Percentiles rank a stretch among this genome's conserved stretches.
Conservation (phyloP, 2,113 vertebrate genomes). For the Poeciliopsis prolifica region DNA sequence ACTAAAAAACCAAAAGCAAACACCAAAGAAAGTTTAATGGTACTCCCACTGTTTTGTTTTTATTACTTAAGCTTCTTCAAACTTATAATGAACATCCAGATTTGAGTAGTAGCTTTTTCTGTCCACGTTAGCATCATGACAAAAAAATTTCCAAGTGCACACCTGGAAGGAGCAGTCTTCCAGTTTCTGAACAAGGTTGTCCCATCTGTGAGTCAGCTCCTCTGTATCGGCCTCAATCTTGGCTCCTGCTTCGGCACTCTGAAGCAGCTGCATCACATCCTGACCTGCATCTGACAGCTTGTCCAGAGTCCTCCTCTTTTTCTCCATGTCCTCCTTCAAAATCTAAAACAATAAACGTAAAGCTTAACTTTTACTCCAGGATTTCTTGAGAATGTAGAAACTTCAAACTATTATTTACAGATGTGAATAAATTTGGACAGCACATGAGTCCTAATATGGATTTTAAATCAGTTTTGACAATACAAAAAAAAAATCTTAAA, state of each 20-base stretch:
- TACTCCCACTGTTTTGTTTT: background rate
- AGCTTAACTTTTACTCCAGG: background rate
- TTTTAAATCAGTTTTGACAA: background rate
- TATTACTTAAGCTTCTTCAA: background rate
- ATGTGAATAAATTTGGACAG: background rate
- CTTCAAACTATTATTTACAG: background rate
- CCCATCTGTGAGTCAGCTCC: constrained; percentile 92
- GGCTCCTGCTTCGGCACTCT: constrained; percentile 74
- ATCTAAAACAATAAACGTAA: constrained; percentile 70
- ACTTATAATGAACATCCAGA: background rate
- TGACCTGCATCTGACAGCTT: constrained; percentile 90
- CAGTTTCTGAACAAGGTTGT: constrained; percentile 93
- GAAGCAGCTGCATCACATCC: constrained; percentile 86
- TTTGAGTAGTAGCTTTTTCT: background rate
- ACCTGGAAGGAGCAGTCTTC: constrained; percentile 97
- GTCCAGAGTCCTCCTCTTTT: constrained; percentile 87
- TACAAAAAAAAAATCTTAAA: background rate
- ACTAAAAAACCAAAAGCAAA: background rate
- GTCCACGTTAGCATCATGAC: background rate
- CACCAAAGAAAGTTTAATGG: background rate
- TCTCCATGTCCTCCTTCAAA: constrained; percentile 96
- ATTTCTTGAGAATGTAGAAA: background rate
- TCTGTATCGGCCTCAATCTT: constrained; percentile 87
- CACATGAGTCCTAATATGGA: background rate
- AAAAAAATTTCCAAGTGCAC: constrained; percentile 10